phyloP scores from a whole-genome alignment of 1,140 invertebrate species.

The Akabosia matsudoensis region DNA sequence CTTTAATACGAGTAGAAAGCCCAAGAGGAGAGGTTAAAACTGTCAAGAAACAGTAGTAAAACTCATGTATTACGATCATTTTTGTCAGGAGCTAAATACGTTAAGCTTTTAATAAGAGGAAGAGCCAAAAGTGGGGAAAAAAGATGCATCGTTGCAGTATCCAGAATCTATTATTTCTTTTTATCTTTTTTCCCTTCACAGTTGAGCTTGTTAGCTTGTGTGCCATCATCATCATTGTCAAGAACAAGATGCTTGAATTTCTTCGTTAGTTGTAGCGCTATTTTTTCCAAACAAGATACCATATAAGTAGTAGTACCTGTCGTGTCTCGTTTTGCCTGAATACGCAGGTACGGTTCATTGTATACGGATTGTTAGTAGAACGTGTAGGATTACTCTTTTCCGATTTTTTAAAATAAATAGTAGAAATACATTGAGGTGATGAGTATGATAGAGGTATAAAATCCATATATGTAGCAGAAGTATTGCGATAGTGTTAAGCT shows the following conservation, averaged over 20 bases:
- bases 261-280: neutral
- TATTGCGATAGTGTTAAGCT: neutral
- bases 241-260: neutral
- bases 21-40: conserved; percentile 15
- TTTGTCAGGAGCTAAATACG: conserved; percentile 18
- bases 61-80: conserved; percentile 21
- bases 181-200: too few species aligned
- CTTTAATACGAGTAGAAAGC: conserved; percentile 3
- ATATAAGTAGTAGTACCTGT: neutral
- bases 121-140: too few species aligned
- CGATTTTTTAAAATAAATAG: too few species aligned
- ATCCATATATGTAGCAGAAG: neutral
- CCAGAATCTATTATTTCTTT: too few species aligned
- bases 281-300: neutral
- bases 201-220: neutral
- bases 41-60: conserved; percentile 22
- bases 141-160: too few species aligned
- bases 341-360: too few species aligned
- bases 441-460: neutral
- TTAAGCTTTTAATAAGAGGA: neutral
- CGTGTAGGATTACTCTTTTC: too few species aligned
- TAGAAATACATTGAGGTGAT: too few species aligned
- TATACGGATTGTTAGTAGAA: too few species aligned
- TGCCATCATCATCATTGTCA: neutral
- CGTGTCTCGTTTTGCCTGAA: neutral